Percentiles rank a stretch among this genome's conserved stretches.
phyloP scores from a whole-genome alignment of 1,140 invertebrate genomes.

The Helicoverpa zea region DNA sequence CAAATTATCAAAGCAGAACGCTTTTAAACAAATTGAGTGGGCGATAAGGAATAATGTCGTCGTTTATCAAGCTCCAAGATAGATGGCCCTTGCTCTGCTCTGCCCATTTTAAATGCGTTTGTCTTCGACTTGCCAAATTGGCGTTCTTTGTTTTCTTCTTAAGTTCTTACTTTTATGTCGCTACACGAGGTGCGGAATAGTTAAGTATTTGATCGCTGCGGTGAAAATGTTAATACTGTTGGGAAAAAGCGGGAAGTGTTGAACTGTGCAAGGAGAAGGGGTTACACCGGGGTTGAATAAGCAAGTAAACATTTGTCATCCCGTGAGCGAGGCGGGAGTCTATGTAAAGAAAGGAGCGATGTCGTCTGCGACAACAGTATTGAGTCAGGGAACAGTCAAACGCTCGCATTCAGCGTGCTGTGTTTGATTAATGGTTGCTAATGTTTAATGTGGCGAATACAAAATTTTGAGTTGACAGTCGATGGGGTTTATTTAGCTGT shows the following conservation, averaged over 20 bases:
- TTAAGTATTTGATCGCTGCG: constrained; percentile 42
- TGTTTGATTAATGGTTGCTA: constrained; percentile 45
- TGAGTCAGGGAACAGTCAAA: constrained; percentile 39
- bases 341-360: constrained; percentile 42
- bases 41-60: constrained; percentile 87
- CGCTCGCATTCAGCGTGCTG: constrained; percentile 28
- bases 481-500: constrained; percentile 37
- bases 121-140: constrained; percentile 85
- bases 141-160: constrained; percentile 79
- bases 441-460: constrained; percentile 43
- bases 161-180: constrained; percentile 68
- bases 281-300: constrained; percentile 33
- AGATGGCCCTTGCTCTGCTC: constrained; percentile 83
- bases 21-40: constrained; percentile 87
- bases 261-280: constrained; percentile 30
- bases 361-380: constrained; percentile 43
- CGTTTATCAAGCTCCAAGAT: constrained; percentile 85
- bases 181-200: constrained; percentile 41
- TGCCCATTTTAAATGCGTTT: constrained; percentile 86
- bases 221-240: constrained; percentile 32
- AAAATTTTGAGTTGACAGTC: constrained; percentile 39
- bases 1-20: constrained; percentile 86
- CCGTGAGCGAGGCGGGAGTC: constrained; percentile 59
- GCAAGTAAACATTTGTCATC: constrained; percentile 77
- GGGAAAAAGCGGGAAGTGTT: constrained; percentile 15